Percentiles rank a stretch among this genome's conserved stretches.
These are phyloP conservation scores for Lathamus discolor DNA, from an alignment of 2,113 vertebrate species.

Conservation along the genomic window DNA sequence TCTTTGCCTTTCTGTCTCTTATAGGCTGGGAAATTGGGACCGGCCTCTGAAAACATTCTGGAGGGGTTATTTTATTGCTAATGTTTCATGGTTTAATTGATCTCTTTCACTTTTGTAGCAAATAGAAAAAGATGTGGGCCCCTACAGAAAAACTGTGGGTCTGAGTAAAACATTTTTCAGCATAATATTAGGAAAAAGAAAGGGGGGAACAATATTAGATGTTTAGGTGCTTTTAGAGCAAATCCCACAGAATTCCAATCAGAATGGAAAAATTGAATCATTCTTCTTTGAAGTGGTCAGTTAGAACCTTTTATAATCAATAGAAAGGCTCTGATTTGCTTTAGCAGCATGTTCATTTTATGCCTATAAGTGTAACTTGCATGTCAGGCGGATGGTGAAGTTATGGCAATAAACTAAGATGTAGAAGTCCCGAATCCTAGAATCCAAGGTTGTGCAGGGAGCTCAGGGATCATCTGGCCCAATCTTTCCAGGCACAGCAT, in stretches of 20 bases:
- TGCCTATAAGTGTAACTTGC: neutral
- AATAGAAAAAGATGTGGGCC: neutral
- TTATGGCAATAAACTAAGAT: neutral
- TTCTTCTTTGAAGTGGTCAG: neutral
- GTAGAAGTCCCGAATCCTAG: neutral
- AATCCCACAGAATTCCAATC: neutral
- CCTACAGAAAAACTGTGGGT: neutral
- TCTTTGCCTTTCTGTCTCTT: neutral
- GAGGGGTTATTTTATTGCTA: neutral
- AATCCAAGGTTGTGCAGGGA: neutral
- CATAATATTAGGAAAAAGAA: accelerated
- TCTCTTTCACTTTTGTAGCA: neutral
- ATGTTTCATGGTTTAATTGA: neutral
- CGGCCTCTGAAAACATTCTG: neutral
- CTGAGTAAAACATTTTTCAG: neutral
- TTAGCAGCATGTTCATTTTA: neutral
- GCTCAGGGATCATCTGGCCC: neutral
- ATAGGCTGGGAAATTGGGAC: too few relatives aligned
- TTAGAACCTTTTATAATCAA: neutral
- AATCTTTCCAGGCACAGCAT: neutral
- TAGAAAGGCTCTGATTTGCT: neutral
- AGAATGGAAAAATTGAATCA: neutral
- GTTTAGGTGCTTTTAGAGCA: neutral
- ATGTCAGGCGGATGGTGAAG: neutral
- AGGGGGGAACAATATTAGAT: neutral